Percentiles rank a stretch among this genome's conserved stretches.
Evolutionary conservation across 2,113 vertebrate genomes (phyloP).

Genomic region (Puntigrus tetrazona): DNA sequence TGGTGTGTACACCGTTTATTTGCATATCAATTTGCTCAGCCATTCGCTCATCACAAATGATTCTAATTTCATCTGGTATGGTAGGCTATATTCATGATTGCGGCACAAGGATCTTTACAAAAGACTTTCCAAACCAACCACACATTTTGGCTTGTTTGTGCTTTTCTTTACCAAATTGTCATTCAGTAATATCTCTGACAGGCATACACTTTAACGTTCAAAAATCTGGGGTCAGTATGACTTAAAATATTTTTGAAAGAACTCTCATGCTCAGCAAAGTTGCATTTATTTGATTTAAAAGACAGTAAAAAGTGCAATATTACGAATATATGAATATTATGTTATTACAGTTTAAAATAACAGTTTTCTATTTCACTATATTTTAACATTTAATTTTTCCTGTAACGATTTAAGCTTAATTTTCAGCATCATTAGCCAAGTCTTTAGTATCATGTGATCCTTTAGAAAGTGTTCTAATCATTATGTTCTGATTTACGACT

Average conservation of each 20-base stretch:
- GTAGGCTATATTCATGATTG: not conserved
- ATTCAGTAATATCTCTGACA: not conserved
- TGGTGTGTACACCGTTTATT: conserved; percentile 7
- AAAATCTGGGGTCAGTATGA: not conserved
- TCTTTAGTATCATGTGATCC: not conserved
- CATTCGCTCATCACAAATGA: not conserved
- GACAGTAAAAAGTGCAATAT: not conserved
- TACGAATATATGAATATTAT: no score
- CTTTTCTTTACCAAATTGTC: not conserved
- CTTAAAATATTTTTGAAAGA: not conserved
- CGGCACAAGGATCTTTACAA: not conserved
- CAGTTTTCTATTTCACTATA: not conserved
- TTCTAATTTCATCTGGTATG: not conserved
- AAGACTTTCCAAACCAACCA: not conserved
- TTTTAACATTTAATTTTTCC: not conserved
- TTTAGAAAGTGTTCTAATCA: not conserved
- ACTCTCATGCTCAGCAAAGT: not conserved
- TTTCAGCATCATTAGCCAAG: not conserved
- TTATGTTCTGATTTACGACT: not conserved
- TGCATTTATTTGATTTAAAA: conserved; percentile 9
- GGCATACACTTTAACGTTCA: not conserved
- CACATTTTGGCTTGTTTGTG: not conserved
- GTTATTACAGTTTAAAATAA: not conserved
- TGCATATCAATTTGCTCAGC: conserved; percentile 21
- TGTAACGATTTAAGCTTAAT: not conserved